A percentile compares a stretch with the other conserved stretches of the same genome.
These are phyloP conservation scores for Brachyopa scutellaris DNA, from an alignment of 2,888 invertebrate species.

Conservation along the genomic window DNA sequence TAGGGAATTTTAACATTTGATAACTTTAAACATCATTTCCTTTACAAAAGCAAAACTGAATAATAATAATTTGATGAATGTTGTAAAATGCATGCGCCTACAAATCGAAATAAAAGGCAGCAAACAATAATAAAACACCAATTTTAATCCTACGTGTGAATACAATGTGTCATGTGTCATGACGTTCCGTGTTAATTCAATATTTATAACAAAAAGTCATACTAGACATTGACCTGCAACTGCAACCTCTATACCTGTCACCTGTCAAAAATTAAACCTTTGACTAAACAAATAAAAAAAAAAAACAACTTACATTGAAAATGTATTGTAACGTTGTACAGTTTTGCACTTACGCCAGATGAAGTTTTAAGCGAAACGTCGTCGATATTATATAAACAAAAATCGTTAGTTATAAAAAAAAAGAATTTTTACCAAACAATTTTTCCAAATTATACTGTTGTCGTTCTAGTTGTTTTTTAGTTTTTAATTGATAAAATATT, in stretches of 20 bases:
- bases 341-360: conserved; percentile 53
- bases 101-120: not conserved
- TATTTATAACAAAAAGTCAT: not conserved
- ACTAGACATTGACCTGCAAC: not conserved
- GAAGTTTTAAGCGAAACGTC: conserved; percentile 24
- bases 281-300: conserved; percentile 42
- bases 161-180: conserved; percentile 5
- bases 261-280: too few species aligned
- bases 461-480: conserved; percentile 47
- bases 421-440: conserved; percentile 26
- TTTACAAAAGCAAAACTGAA: too few species aligned
- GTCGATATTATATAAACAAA: too few species aligned
- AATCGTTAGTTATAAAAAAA: conserved; percentile 24
- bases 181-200: conserved; percentile 47
- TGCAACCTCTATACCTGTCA: too few species aligned
- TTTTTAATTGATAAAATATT: conserved; percentile 43
- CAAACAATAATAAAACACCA: conserved; percentile 20
- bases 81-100: conserved; percentile 21
- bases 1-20: conserved; percentile 41
- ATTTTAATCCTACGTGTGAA: not conserved
- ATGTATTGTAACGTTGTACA: conserved; percentile 33
- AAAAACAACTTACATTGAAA: conserved; percentile 19
- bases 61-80: conserved; percentile 12
- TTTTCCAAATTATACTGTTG: conserved; percentile 65
- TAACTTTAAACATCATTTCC: conserved; percentile 2